Evolutionary conservation across 2,797 vertebrate genomes (phyloP).

Genomic region (Acanthornis magna): DNA sequence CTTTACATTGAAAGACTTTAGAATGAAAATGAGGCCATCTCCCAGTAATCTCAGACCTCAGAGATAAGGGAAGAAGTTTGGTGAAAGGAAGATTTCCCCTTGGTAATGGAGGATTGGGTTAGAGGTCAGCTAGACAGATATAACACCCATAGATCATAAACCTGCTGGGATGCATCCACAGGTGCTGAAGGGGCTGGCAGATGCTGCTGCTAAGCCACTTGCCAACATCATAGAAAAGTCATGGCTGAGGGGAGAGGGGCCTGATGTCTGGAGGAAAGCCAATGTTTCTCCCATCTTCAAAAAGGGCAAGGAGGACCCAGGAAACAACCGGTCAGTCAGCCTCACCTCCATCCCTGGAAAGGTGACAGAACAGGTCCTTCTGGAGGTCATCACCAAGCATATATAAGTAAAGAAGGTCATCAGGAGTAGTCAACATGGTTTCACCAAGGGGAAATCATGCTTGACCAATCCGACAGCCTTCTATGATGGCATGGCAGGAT

Average conservation of each 20-base stretch:
- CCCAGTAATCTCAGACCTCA: not conserved
- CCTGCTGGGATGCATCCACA: not conserved
- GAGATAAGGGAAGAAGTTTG: not conserved
- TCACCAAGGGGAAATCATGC: not conserved
- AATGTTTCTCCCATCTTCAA: not conserved
- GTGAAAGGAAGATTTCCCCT: not conserved
- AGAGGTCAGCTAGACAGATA: rapidly evolving
- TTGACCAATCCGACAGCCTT: not conserved
- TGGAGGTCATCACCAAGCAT: not conserved
- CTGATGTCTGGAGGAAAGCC: not conserved
- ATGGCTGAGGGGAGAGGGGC: not conserved
- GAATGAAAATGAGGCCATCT: not conserved
- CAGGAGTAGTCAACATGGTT: not conserved
- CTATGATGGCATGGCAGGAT: no score
- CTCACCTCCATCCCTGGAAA: not conserved
- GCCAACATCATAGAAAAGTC: not conserved
- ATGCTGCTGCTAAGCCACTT: not conserved
- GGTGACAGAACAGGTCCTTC: rapidly evolving
- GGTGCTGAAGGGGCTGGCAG: not conserved
- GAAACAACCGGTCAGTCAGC: not conserved
- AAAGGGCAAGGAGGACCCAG: not conserved
- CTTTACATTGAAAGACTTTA: not conserved
- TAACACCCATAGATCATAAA: not conserved
- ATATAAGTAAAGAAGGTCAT: not conserved
- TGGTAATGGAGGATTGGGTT: not conserved